A percentile compares a stretch with the other conserved stretches of the same genome.
phyloP scores from a whole-genome alignment of 2,113 vertebrate genomes.

The Brachypodius melanocephalos region DNA sequence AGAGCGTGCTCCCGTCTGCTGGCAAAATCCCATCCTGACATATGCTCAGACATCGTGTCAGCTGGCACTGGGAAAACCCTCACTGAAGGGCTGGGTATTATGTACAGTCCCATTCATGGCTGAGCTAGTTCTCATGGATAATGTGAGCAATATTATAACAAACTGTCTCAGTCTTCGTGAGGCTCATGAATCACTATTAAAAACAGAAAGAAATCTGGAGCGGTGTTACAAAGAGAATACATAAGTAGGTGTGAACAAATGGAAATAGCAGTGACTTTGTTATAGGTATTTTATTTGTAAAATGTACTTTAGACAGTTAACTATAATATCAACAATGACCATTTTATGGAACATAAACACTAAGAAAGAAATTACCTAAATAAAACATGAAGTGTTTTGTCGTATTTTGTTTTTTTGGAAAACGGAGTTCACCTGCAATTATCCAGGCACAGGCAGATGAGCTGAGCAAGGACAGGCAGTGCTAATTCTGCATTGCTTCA shows the following conservation, averaged over 20 bases:
- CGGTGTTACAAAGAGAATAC: not conserved
- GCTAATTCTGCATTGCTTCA: not conserved
- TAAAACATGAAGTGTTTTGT: not conserved
- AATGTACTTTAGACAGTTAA: not conserved
- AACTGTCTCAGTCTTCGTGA: not conserved
- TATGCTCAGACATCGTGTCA: conserved; percentile 37
- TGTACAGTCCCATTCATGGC: not conserved
- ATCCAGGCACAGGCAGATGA: not conserved
- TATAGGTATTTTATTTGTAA: not conserved
- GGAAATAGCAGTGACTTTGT: not conserved
- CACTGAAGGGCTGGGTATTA: not conserved
- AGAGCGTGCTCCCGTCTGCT: not conserved
- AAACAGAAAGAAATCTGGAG: not conserved
- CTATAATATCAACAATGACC: not conserved
- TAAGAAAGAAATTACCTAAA: not conserved
- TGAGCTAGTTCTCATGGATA: not conserved
- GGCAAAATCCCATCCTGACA: conserved; percentile 41
- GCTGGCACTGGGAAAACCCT: conserved; percentile 28
- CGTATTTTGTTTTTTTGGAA: not conserved
- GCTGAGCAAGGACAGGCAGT: not conserved
- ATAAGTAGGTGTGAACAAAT: not conserved
- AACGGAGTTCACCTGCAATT: not conserved
- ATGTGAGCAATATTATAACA: not conserved
- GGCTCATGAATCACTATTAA: not conserved
- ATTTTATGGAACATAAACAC: not conserved